Percentiles rank a stretch among this genome's conserved stretches.
Evolutionary conservation across 2,113 vertebrate species (phyloP).

Genomic region (Hippocampus abdominalis): DNA sequence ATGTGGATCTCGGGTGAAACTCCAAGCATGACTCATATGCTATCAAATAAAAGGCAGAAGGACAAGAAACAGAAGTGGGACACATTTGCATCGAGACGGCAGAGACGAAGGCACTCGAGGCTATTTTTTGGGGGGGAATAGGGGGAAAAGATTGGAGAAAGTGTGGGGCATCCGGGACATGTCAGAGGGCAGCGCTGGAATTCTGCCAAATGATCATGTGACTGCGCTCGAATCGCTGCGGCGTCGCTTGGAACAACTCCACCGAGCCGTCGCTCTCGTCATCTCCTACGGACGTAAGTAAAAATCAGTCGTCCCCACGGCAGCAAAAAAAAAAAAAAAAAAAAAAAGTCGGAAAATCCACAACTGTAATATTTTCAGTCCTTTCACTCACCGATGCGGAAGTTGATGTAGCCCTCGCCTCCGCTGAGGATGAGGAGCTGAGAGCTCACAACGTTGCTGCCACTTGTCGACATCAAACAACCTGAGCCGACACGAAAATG

Average conservation of each 20-base stretch:
- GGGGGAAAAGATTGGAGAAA: not conserved
- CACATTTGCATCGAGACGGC: not conserved
- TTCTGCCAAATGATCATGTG: slow-evolving; percentile 79
- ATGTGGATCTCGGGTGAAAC: slow-evolving; percentile 10
- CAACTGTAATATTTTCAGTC: not conserved
- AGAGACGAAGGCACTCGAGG: not conserved
- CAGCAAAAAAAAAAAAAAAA: not conserved
- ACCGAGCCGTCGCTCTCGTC: slow-evolving; percentile 60
- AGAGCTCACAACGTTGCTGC: slow-evolving; percentile 55
- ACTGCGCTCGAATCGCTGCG: slow-evolving; percentile 73
- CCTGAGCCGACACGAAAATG: slow-evolving; percentile 47
- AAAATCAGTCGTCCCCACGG: not conserved
- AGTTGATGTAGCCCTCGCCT: slow-evolving; percentile 82
- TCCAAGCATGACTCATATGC: slow-evolving; percentile 12
- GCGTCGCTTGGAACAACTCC: slow-evolving; percentile 54
- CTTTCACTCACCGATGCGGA: slow-evolving; percentile 75
- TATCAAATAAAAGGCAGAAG: slow-evolving; percentile 4
- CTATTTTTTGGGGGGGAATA: not conserved
- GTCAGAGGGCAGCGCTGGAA: slow-evolving; percentile 60
- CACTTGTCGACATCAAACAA: slow-evolving; percentile 62
- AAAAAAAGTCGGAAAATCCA: not conserved
- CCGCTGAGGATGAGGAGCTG: slow-evolving; percentile 78
- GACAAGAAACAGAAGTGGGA: not conserved
- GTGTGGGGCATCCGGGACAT: not conserved
- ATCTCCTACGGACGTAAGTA: slow-evolving; percentile 59